Percentiles rank a stretch among this genome's conserved stretches.
phyloP scores from a whole-genome alignment of 1,140 invertebrate species.

The Batillaria attramentaria region DNA sequence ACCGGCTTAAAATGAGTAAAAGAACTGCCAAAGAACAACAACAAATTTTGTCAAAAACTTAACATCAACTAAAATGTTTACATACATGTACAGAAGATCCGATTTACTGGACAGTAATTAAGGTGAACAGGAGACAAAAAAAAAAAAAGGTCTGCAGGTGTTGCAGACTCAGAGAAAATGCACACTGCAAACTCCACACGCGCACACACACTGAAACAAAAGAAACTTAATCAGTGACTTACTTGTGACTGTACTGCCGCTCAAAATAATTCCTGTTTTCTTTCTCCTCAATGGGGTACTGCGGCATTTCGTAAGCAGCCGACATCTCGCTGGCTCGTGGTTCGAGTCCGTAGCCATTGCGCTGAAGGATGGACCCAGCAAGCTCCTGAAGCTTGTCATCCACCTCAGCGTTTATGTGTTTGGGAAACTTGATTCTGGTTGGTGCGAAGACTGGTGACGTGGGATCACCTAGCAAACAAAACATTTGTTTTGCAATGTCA shows the following conservation, averaged over 20 bases:
- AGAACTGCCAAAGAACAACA: too few species aligned
- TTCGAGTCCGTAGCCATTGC: slow-evolving; percentile 37
- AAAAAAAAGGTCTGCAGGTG: background rate
- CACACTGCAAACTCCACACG: background rate
- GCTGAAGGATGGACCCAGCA: slow-evolving; percentile 51
- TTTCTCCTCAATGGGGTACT: slow-evolving; percentile 97
- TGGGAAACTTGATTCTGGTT: slow-evolving; percentile 55
- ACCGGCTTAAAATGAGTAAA: too few species aligned
- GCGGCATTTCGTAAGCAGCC: slow-evolving; percentile 89
- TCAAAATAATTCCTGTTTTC: slow-evolving; percentile 94
- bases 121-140: background rate
- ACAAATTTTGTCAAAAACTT: too few species aligned
- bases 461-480: slow-evolving; percentile 26
- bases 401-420: slow-evolving; percentile 50
- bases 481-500: too few species aligned
- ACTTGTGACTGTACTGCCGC: slow-evolving; percentile 82
- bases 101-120: too few species aligned
- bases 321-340: slow-evolving; percentile 36
- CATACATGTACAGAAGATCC: too few species aligned
- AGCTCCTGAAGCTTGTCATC: slow-evolving; percentile 62
- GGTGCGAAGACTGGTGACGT: slow-evolving; percentile 52
- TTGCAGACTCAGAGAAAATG: background rate
- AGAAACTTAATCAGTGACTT: background rate
- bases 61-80: too few species aligned
- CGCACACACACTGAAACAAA: background rate